Evolutionary conservation across 2,797 vertebrate genomes (phyloP), one percentile per base, ranked within the genome.

Genomic region (Cirrhinus mrigala): DNA sequence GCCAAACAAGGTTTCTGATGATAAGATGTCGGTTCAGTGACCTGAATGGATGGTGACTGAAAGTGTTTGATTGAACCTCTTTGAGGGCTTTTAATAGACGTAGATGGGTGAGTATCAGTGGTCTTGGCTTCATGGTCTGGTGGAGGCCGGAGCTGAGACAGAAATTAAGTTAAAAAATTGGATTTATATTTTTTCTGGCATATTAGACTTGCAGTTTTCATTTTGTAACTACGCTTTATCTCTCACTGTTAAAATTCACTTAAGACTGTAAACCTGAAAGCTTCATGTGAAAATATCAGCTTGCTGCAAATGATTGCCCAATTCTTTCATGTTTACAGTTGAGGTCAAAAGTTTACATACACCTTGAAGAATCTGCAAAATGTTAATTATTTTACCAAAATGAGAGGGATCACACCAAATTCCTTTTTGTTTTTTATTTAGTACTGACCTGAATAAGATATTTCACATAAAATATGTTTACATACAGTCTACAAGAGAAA

Each of bases 41-140:
- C 54, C 37, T 84, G 69, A 46, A 82, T 90, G 54, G 79, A 82
- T 86, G 33, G 80, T 7, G 90, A 85, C 52, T 68, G 84, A 37
- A 69, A 85, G 54, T 66, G 69, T 60, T 81, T 24, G 33, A 70
- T 29, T 20, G 44, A 69, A 10, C 56, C 9, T 54, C 33, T 52
- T 62, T 83, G 64, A 9, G 2, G 14, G 0, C 54, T 79, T 76
- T 82, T 90, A 54, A 68, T 70, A 18, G 89, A 6, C 1, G 44
- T 16, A n/a, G 70, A 69, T 16, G 24, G 27, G 14, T 81, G 86
- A 79, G 2, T 0, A 68, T 83, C 24, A 85, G 86, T 8, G 85
- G 89, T 64, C 81, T 88, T 81, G 89, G 90, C 86, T 92, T 85
- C 46, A 85, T 91, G 91, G 70, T 87, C 87, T 46, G 89, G 27